Conservation (phyloP, 2,888 invertebrate genomes). For the Lampropteryx suffumata region DNA sequence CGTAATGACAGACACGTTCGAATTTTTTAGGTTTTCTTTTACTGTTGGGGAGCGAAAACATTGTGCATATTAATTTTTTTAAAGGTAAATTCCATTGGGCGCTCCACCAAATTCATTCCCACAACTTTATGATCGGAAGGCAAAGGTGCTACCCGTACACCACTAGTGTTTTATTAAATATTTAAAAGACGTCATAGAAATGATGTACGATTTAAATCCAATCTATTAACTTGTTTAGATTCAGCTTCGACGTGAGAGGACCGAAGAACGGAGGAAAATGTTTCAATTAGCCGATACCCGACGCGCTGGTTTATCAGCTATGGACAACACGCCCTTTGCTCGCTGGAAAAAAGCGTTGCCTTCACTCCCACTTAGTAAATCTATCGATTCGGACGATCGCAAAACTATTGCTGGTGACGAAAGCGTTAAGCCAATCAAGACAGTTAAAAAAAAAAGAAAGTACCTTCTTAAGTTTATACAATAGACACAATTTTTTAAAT, state of each 20-base stretch:
- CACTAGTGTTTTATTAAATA: too few relatives aligned
- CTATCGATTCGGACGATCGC: constrained; percentile 78
- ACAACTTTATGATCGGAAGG: too few relatives aligned
- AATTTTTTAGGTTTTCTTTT: too few relatives aligned
- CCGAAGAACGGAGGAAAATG: constrained; percentile 96
- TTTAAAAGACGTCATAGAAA: too few relatives aligned
- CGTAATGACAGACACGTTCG: too few relatives aligned
- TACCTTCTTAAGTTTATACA: background rate
- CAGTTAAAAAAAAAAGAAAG: constrained; percentile 62
- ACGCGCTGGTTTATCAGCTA: constrained; percentile 79
- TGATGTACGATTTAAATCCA: too few relatives aligned
- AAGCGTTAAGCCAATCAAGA: constrained; percentile 49
- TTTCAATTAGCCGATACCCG: constrained; percentile 92
- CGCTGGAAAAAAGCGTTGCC: constrained; percentile 88
- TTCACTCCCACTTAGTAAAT: constrained; percentile 81
- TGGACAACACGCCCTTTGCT: constrained; percentile 84
- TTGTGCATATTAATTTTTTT: too few relatives aligned
- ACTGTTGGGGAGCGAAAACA: too few relatives aligned
- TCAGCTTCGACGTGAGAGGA: constrained; percentile 93
- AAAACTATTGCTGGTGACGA: constrained; percentile 59
- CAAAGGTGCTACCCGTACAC: too few relatives aligned
- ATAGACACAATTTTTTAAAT: background rate
- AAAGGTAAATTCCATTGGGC: too few relatives aligned
- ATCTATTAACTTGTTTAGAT: constrained; percentile 73
- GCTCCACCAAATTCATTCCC: too few relatives aligned